Evolutionary conservation across 1,140 invertebrate genomes (phyloP).

Genomic region (Leptinotarsa undecemlineata): DNA sequence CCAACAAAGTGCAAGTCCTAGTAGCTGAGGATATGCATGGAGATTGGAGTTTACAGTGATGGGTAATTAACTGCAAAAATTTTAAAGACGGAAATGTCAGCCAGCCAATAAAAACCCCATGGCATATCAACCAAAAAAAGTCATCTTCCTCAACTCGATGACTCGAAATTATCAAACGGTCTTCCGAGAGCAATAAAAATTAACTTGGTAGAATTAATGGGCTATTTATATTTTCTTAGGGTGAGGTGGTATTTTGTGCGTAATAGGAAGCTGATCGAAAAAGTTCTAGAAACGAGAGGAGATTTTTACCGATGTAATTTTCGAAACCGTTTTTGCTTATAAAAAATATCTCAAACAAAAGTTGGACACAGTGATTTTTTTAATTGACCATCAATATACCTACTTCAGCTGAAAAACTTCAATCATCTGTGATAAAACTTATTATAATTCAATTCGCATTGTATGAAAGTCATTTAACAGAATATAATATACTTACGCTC

Average conservation of each 20-base stretch:
- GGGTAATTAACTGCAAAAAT: constrained; percentile 56
- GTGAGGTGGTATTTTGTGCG: not conserved
- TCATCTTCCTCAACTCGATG: constrained; percentile 38
- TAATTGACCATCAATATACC: too few species aligned
- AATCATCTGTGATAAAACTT: too few species aligned
- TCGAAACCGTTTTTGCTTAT: too few species aligned
- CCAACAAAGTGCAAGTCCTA: constrained; percentile 34
- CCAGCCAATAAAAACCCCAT: constrained; percentile 60
- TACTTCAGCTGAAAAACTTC: too few species aligned
- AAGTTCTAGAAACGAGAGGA: too few species aligned
- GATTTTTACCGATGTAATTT: too few species aligned
- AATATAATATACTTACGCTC: too few species aligned
- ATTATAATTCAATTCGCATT: too few species aligned
- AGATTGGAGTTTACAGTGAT: constrained; percentile 52
- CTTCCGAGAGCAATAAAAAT: constrained; percentile 40
- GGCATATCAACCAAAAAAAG: constrained; percentile 52
- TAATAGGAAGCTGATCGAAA: not conserved
- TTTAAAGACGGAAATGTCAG: constrained; percentile 59
- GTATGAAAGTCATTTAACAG: too few species aligned
- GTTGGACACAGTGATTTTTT: too few species aligned
- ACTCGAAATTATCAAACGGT: constrained; percentile 38
- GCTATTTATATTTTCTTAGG: not conserved
- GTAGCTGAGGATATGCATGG: constrained; percentile 26
- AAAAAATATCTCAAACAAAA: too few species aligned
- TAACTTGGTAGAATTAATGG: constrained; percentile 23